Percentiles rank a stretch among this genome's conserved stretches.
phyloP scores from a whole-genome alignment of 2,888 invertebrate species.

The Tortrix viridana region DNA sequence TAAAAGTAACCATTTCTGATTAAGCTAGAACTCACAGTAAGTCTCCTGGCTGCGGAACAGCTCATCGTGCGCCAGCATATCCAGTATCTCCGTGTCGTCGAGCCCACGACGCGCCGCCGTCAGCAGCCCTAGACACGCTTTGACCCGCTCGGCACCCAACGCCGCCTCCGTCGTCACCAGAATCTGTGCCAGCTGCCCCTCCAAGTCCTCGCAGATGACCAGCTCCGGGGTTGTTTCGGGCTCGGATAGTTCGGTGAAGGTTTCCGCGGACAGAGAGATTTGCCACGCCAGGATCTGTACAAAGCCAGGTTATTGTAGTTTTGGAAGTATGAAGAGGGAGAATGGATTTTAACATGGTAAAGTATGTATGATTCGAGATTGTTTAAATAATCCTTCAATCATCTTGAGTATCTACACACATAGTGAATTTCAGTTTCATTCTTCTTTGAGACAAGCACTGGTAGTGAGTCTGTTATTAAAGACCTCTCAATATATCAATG shows the following conservation, averaged over 20 bases:
- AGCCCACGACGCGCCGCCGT: slow-evolving; percentile 91
- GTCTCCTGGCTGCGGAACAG: slow-evolving; percentile 86
- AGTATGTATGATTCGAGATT: too few species aligned
- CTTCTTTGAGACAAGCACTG: too few species aligned
- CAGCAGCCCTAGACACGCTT: slow-evolving; percentile 88
- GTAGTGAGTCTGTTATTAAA: too few species aligned
- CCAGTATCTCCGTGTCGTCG: slow-evolving; percentile 92
- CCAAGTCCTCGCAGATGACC: slow-evolving; percentile 72
- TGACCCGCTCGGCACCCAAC: slow-evolving; percentile 86
- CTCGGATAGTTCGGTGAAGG: slow-evolving; percentile 72
- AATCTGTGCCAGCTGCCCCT: slow-evolving; percentile 86
- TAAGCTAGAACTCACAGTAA: slow-evolving; percentile 77
- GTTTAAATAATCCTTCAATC: too few species aligned
- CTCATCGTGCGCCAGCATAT: slow-evolving; percentile 86
- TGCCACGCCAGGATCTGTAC: slow-evolving; percentile 80
- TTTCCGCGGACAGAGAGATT: slow-evolving; percentile 77
- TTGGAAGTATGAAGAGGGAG: not conserved
- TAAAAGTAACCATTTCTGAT: too few species aligned
- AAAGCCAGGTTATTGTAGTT: not conserved
- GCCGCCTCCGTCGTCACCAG: slow-evolving; percentile 88
- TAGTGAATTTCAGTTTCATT: too few species aligned
- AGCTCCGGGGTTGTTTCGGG: slow-evolving; percentile 70
- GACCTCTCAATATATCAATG: too few species aligned
- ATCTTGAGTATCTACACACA: too few species aligned
- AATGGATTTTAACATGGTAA: too few species aligned